A percentile compares a stretch with the other conserved stretches of the same genome.
Conservation (phyloP, 2,113 vertebrate species). For the Nothoprocta perdicaria region DNA sequence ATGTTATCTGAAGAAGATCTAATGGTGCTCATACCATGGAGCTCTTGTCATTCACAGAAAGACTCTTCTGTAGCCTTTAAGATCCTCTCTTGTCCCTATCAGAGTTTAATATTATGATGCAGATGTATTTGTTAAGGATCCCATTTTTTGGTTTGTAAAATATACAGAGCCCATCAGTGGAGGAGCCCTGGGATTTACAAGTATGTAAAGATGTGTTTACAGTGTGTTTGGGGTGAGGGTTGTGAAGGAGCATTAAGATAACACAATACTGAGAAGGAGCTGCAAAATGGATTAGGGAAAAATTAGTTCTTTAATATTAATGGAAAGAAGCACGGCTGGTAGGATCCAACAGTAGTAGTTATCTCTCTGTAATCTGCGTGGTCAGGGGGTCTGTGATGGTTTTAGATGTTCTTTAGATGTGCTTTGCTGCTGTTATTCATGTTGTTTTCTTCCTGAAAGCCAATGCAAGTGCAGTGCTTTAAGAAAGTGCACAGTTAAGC, state of each 20-base stretch:
- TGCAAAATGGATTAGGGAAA: not conserved
- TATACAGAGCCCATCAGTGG: not conserved
- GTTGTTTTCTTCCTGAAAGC: not conserved
- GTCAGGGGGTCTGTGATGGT: not conserved
- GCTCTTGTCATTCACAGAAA: not conserved
- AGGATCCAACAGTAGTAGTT: not conserved
- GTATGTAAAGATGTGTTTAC: no score
- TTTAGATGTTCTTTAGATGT: not conserved
- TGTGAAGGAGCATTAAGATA: not conserved
- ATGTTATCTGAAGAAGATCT: not conserved
- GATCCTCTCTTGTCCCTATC: not conserved
- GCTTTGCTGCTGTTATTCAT: not conserved
- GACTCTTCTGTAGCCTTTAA: not conserved
- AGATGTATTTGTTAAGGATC: not conserved
- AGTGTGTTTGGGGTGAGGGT: not conserved
- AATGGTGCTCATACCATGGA: not conserved
- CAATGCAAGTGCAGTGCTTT: not conserved
- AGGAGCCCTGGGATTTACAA: not conserved
- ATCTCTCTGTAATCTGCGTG: not conserved
- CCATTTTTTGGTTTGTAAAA: not conserved
- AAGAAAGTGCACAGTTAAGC: not conserved
- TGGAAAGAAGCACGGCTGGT: not conserved
- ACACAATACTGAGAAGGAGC: not conserved
- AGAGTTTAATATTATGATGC: not conserved
- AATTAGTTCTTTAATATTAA: not conserved